A percentile compares a stretch with the other conserved stretches of the same genome.
These are phyloP conservation scores for Polyodon spathula DNA, from an alignment of 2,113 vertebrate species.

Conservation along the genomic window DNA sequence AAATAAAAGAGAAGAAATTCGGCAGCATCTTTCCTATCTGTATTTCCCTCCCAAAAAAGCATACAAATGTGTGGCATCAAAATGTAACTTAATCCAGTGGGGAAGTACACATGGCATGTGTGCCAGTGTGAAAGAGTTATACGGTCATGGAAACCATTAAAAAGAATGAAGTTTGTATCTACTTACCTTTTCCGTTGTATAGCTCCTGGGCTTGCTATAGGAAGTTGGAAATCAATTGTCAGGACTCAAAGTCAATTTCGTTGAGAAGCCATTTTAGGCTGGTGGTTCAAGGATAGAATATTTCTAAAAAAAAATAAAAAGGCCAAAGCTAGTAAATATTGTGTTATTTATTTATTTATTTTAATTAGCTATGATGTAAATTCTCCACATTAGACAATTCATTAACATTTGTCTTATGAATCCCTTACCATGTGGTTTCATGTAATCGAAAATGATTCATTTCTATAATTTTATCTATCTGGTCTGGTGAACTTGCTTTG, in stretches of 20 bases:
- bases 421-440: too few relatives aligned
- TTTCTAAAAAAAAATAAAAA: background rate
- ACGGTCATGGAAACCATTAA: constrained; percentile 3
- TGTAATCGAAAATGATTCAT: too few relatives aligned
- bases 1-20: constrained; percentile 30
- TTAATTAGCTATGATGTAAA: too few relatives aligned
- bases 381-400: too few relatives aligned
- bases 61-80: background rate
- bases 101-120: background rate
- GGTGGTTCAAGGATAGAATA: background rate
- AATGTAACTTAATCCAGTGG: background rate
- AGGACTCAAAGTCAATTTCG: constrained; percentile 10
- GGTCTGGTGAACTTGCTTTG: background rate
- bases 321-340: background rate
- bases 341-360: too few relatives aligned
- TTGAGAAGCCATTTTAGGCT: constrained; percentile 4
- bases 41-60: constrained; percentile 8
- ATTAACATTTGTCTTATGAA: too few relatives aligned
- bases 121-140: constrained; percentile 9
- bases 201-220: constrained; percentile 9
- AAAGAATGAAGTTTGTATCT: constrained; percentile 17
- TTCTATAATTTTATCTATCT: background rate
- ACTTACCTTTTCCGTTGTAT: constrained; percentile 13
- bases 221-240: constrained; percentile 11
- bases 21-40: constrained; percentile 28